These are phyloP conservation scores for Pseudobourletiella spinata DNA, from an alignment of 1,140 invertebrate species.

Conservation along the genomic window DNA sequence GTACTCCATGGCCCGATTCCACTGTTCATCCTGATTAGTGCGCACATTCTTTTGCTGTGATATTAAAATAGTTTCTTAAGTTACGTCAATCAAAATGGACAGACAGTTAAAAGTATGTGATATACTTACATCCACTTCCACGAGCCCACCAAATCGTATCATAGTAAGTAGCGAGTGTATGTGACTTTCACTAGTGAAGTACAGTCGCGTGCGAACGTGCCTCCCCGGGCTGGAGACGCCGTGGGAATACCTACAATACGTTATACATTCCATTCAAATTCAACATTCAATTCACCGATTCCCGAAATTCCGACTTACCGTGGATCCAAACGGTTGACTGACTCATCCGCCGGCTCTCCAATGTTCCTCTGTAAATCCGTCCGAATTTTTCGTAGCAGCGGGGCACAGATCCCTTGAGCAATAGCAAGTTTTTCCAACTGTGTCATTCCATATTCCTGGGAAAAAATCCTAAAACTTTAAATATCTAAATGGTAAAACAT, in stretches of 20 bases:
- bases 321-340: conserved; percentile 90
- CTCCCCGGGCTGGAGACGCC: conserved; percentile 95
- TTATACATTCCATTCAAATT: neutral
- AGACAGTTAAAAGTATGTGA: neutral
- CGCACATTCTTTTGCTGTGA: conserved; percentile 7
- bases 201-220: conserved; percentile 91
- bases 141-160: conserved; percentile 82
- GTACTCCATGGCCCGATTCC: conserved; percentile 97
- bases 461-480: no score
- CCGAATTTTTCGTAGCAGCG: conserved; percentile 89
- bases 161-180: conserved; percentile 96
- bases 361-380: conserved; percentile 91
- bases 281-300: no score
- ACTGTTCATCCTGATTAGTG: conserved; percentile 78
- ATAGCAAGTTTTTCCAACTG: conserved; percentile 93
- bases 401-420: conserved; percentile 94
- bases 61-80: conserved; percentile 1
- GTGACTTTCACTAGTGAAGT: conserved; percentile 99
- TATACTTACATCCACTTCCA: conserved; percentile 58
- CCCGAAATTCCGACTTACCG: no score
- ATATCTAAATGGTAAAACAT: no score
- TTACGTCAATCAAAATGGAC: neutral
- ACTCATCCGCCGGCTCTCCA: conserved; percentile 76
- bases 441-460: conserved; percentile 91
- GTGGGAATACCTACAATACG: conserved; percentile 72